phyloP scores from a whole-genome alignment of 1,140 invertebrate species.

The Heliconius himera region DNA sequence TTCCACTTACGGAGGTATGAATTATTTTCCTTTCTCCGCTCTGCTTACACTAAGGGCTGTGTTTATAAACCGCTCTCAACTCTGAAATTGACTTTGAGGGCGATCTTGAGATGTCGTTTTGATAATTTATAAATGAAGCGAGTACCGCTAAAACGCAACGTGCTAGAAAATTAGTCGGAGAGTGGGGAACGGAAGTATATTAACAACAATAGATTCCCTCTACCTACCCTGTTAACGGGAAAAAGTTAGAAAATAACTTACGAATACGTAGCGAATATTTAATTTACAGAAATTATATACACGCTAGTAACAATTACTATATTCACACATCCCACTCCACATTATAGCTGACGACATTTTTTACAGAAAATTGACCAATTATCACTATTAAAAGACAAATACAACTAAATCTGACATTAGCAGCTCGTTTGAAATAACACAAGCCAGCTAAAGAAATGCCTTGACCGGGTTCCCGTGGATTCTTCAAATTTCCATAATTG shows the following conservation, averaged over 20 bases:
- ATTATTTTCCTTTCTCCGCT: neutral
- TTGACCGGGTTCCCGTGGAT: constrained; percentile 46
- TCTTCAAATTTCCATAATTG: constrained; percentile 44
- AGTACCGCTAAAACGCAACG: too few species aligned
- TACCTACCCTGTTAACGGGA: too few species aligned
- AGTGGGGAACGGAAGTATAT: too few species aligned
- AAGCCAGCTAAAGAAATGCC: constrained; percentile 22
- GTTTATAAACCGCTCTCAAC: too few species aligned
- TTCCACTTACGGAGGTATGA: neutral
- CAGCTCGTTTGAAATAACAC: neutral
- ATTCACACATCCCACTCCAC: neutral
- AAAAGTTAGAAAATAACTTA: neutral
- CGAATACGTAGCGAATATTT: neutral
- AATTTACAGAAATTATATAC: neutral
- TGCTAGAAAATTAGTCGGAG: too few species aligned
- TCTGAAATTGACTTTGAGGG: too few species aligned
- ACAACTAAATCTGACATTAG: neutral
- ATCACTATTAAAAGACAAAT: neutral
- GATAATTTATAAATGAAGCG: too few species aligned
- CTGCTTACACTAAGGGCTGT: too few species aligned
- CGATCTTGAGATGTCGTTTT: too few species aligned
- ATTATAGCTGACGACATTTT: neutral
- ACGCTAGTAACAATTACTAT: neutral
- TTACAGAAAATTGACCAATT: neutral
- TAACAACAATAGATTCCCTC: too few species aligned